Evolutionary conservation across 2,113 vertebrate species (phyloP), one percentile per base, ranked within the genome.

Genomic region (Passer montanus): DNA sequence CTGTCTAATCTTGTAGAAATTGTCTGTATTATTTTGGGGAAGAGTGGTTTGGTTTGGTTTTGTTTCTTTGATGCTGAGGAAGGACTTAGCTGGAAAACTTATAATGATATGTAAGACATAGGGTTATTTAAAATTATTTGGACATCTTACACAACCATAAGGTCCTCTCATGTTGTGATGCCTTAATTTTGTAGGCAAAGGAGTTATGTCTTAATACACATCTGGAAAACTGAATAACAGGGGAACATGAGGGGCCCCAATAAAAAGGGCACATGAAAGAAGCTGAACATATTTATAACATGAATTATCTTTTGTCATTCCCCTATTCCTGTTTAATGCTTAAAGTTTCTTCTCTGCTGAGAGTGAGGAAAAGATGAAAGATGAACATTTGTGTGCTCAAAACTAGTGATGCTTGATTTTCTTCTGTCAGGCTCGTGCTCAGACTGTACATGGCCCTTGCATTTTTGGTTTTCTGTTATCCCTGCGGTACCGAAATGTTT

Each of bases 241-340:
- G 35, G 9, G 26, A 11, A 13, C 10, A 7, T 6, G 5, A 2
- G 19, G 15, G 2, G 0, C 2, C 23, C 49, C 27, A 55, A 2
- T 22, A 46, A 13, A 50, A 87, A 70, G 13, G 31, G 28, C 30
- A n/a, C 4, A 4, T 46, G 24, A 58, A 68, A 53, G 31, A 39
- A 63, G 16, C 20, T 56, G n/a, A 28, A 23, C 3, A 20, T 3
- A 28, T 66, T 63, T 68, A 28, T 28, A n/a, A 11, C 12, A 33
- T 23, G 13, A 84, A 52, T 43, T 24, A 15, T 22, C 5, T 43
- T 73, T 37, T n/a, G 6, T 43, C 59, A 17, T 66, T 56, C 35
- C 43, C 16, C 73, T 67, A 11, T 18, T 18, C 4, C 9, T 1
- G 0, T 41, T 85, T 68, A 43, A 44, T 27, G 39, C 24, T 10